Percentiles rank a stretch among this genome's conserved stretches.
These are phyloP conservation scores for Ectropis grisescens DNA, from an alignment of 1,140 invertebrate genomes.

Conservation along the genomic window DNA sequence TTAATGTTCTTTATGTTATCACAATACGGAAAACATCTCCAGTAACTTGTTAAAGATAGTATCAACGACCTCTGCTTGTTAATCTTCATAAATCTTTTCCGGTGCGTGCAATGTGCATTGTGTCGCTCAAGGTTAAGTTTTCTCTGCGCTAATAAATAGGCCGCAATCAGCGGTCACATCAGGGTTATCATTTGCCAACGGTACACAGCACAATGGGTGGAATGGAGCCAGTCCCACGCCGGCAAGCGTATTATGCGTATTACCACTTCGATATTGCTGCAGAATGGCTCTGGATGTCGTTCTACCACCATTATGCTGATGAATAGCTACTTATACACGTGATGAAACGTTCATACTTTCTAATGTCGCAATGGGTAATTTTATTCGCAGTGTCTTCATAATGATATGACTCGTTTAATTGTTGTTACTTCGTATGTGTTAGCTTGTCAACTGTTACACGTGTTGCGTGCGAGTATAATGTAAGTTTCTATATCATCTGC, in stretches of 20 bases:
- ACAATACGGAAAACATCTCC: too few relatives aligned
- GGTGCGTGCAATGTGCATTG: too few relatives aligned
- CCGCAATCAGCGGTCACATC: neutral
- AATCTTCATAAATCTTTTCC: too few relatives aligned
- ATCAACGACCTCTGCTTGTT: too few relatives aligned
- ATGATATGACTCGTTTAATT: constrained; percentile 18
- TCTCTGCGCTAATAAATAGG: too few relatives aligned
- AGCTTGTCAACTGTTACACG: too few relatives aligned
- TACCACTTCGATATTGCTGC: constrained; percentile 18
- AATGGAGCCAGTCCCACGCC: constrained; percentile 38
- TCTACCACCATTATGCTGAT: constrained; percentile 35
- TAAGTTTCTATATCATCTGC: too few relatives aligned
- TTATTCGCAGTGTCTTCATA: constrained; percentile 20
- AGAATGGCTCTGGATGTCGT: constrained; percentile 26
- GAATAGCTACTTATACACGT: constrained; percentile 31
- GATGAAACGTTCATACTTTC: constrained; percentile 37
- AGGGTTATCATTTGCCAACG: neutral
- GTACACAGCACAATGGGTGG: constrained; percentile 8
- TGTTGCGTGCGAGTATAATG: too few relatives aligned
- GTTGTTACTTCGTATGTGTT: too few relatives aligned
- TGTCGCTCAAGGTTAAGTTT: too few relatives aligned
- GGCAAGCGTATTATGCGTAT: constrained; percentile 20
- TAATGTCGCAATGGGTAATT: constrained; percentile 33
- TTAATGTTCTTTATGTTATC: too few relatives aligned
- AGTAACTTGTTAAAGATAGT: too few relatives aligned